A percentile compares a stretch with the other conserved stretches of the same genome.
phyloP scores from a whole-genome alignment of 2,888 invertebrate species.

The Eupithecia vulgata region DNA sequence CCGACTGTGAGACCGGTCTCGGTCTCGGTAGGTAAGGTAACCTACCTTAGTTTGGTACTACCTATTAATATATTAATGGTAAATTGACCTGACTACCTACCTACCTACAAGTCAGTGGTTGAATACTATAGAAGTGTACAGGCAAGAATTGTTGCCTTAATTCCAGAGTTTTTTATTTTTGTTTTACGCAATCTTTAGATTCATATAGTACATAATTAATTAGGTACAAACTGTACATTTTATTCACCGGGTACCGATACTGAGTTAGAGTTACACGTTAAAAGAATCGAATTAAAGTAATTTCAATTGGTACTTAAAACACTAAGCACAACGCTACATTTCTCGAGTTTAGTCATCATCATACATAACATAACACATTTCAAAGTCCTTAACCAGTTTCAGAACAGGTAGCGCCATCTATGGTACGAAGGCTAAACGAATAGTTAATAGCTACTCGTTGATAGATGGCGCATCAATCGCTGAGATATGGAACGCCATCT shows the following conservation, averaged over 20 bases:
- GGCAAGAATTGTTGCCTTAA: not conserved
- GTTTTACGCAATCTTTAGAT: not conserved
- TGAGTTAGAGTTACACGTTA: not conserved
- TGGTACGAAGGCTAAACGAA: slow-evolving; percentile 25
- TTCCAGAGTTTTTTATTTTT: no score
- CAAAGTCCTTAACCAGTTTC: not conserved
- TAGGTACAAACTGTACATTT: not conserved
- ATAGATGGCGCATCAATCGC: slow-evolving; percentile 56
- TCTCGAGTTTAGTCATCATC: not conserved
- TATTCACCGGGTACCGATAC: not conserved
- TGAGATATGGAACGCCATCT: slow-evolving; percentile 26
- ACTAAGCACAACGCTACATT: not conserved
- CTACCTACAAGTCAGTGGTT: not conserved
- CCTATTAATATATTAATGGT: no score
- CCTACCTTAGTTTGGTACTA: slow-evolving; percentile 15
- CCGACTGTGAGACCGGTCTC: slow-evolving; percentile 45
- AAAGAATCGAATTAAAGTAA: not conserved
- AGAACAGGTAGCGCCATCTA: slow-evolving; percentile 60
- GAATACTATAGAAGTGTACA: not conserved
- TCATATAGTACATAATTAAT: no score
- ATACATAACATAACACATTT: not conserved
- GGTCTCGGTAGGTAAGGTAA: slow-evolving; percentile 25
- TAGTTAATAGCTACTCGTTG: slow-evolving; percentile 51
- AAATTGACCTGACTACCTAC: not conserved
- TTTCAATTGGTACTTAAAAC: not conserved